Base-by-base conservation (phyloP, 2,888 invertebrate genomes). In the Drosophila ochracea region DNA sequence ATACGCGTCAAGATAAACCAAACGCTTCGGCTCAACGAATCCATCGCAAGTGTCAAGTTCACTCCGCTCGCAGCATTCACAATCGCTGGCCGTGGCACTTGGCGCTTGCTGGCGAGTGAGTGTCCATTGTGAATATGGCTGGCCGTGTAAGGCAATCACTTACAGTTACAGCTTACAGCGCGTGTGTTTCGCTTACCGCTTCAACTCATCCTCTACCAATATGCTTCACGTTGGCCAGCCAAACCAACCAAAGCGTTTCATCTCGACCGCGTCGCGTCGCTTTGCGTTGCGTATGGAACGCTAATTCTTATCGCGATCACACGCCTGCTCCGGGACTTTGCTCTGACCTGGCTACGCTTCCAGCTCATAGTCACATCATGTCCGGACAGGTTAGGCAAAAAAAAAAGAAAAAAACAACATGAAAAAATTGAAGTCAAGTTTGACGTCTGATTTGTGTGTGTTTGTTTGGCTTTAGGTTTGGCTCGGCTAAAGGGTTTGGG, bases 291-390 rank as follows among this genome's bases (percentile, higher is more conserved):
- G 75, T 68, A 78, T 69, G 74, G 68, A 68, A 58, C 72, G 70
- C 73, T 73, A 85, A 89, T 91, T 88, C 84, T 89, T 89, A 89
- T 89, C 89, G 83, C 83, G 76, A 78, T 85, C 80, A 69, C 66
- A 84, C 88, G 75, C 25, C 25, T 47, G 47, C 47, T 73, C 78
- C 73, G 66, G 66, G 62, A 73, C 73, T 78, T 75, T 80, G 84
- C 84, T 82, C 76, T 88, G 80, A 79, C 54, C 41, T 19, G 53
- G n/a, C 50, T 28, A 28, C 11, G 28, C 55, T 49, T 66, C 67
- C 60, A 77, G 71, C 83, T 86, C 90, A 90, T 90, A 87, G 87
- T 87, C 87, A 90, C 90, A 87, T 87, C 86, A 87, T 89, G 87
- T 86, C 76, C 84, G 77, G 80, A 76, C 78, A 79, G 72, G 80